Evolutionary conservation across 2,797 vertebrate species (phyloP).

Genomic region (Gorsachius magnificus): DNA sequence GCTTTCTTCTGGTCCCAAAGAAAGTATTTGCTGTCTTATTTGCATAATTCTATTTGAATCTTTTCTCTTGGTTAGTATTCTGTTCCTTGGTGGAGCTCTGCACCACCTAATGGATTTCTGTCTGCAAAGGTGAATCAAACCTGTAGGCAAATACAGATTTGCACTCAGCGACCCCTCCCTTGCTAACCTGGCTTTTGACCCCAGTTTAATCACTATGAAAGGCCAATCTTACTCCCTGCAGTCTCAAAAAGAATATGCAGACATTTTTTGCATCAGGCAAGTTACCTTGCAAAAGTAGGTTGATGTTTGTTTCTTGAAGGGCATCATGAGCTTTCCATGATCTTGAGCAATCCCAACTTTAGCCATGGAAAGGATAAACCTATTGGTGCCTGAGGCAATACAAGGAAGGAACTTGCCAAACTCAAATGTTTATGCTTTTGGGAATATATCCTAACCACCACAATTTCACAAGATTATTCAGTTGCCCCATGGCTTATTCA

Average conservation of each 20-base stretch:
- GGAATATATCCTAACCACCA: neutral
- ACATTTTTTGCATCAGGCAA: neutral
- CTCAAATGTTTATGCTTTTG: neutral
- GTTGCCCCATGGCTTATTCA: constrained; percentile 39
- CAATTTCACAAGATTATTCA: constrained; percentile 23
- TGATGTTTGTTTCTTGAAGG: neutral
- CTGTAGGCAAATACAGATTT: neutral
- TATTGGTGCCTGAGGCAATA: neutral
- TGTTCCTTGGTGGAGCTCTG: neutral
- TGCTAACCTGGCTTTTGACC: neutral
- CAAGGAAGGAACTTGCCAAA: constrained; percentile 1
- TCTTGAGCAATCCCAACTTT: neutral
- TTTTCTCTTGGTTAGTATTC: neutral
- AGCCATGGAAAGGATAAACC: neutral
- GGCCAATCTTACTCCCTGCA: neutral
- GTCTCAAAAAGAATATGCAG: neutral
- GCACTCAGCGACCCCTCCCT: neutral
- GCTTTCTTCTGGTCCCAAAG: neutral
- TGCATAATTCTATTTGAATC: neutral
- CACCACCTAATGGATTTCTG: neutral
- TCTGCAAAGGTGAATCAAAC: neutral
- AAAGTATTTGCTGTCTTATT: neutral
- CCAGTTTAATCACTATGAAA: neutral
- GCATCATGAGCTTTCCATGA: neutral
- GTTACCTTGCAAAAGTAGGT: neutral